Evolutionary conservation across 2,888 invertebrate genomes (phyloP), one percentile per base, ranked within the genome.

Genomic region (Matsumyia berberina): DNA sequence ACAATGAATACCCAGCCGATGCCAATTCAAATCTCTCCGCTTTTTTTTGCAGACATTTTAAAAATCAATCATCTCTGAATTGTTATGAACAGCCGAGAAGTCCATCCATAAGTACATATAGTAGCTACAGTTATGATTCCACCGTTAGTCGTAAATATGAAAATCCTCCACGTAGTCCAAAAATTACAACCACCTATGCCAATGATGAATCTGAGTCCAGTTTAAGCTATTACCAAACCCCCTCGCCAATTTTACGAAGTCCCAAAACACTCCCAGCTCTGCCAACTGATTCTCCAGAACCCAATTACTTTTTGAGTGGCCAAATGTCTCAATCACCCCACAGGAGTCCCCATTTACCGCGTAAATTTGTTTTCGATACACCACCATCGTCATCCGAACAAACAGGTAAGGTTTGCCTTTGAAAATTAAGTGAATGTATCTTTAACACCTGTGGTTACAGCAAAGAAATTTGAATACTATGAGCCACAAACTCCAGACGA

Each of bases 311-410:
- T 31, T 86, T 87, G 31, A 86, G 86, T 42, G 89, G 89, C 31
- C 88, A 89, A 73, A 86, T 88, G 7, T 87, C 89, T 35, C 86
- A 86, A 78, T 87, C 88, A 66, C 87, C 87, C n/a, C 88, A 88
- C 4, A 89, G 89, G 2, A 94, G 94, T 81, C 94, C 94, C 0
- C 93, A 93, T 87, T 93, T 94, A 42, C 93, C 94, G 0, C 92
- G 94, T 35, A 94, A 94, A 87, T 94, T 94, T 83, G 93, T 94
- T 49, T 94, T 94, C 87, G 93, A 92, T 86, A 91, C 92, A 55
- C 78, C 82, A 5, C 82, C 76, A 17, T 82, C 70, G 24, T 74
- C 74, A 11, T 81, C 77, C 19, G 80, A 86, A 12, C 60, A 55
- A 51, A 60, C 70, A 86, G 79, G 81, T 82, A 79, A n/a, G 12